Percentiles rank a stretch among this genome's conserved stretches.
Conservation (phyloP, 2,797 vertebrate genomes). For the Malacoctenus gilli region DNA sequence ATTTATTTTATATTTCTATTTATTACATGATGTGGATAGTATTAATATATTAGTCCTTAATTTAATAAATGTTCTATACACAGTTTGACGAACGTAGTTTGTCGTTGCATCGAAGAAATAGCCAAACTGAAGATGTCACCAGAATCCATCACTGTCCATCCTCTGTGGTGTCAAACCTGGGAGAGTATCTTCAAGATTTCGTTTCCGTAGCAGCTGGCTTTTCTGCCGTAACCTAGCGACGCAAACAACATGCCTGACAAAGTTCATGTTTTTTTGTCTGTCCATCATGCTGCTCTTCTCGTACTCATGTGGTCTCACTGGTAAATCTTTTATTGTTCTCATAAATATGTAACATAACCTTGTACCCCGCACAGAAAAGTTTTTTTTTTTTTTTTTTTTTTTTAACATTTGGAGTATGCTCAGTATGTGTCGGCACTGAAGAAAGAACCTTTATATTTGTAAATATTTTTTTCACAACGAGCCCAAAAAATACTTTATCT, state of each 20-base stretch:
- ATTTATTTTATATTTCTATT: conserved; percentile 80
- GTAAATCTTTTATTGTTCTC: conserved; percentile 70
- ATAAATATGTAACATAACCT: conserved; percentile 68
- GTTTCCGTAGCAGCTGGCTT: conserved; percentile 61
- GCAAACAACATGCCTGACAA: conserved; percentile 31
- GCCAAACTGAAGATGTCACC: conserved; percentile 45
- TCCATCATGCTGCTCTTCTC: conserved; percentile 72
- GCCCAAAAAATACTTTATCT: conserved; percentile 54
- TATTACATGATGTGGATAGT: conserved; percentile 72
- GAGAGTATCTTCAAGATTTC: conserved; percentile 37
- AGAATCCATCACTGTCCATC: too few relatives aligned
- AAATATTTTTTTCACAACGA: too few relatives aligned
- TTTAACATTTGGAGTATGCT: conserved; percentile 71
- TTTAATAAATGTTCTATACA: conserved; percentile 55
- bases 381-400: too few relatives aligned
- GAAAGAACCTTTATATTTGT: conserved; percentile 60
- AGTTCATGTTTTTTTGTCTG: conserved; percentile 51
- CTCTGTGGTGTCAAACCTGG: conserved; percentile 41
- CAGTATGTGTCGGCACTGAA: conserved; percentile 54
- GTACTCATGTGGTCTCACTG: conserved; percentile 70
- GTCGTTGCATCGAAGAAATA: conserved; percentile 50
- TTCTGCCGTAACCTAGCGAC: conserved; percentile 64
- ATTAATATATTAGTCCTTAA: conserved; percentile 73
- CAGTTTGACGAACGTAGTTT: conserved; percentile 42
- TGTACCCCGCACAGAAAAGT: conserved; percentile 66